phyloP scores from a whole-genome alignment of 2,888 invertebrate genomes.

The Cerastis rubricosa region DNA sequence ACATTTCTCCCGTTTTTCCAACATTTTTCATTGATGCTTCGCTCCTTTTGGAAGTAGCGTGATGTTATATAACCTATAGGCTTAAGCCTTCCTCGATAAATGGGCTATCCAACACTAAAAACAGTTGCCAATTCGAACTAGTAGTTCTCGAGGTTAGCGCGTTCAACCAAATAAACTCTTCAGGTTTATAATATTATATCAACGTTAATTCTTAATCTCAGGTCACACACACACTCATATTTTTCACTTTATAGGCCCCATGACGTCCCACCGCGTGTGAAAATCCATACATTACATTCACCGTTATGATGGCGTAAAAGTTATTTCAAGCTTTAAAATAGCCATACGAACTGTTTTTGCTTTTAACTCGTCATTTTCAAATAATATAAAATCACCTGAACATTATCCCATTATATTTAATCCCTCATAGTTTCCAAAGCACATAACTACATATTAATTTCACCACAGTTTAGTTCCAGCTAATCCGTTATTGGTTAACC shows the following conservation, averaged over 20 bases:
- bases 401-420: neutral
- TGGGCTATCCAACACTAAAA: too few relatives aligned
- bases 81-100: too few relatives aligned
- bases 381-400: neutral
- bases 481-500: constrained; percentile 8
- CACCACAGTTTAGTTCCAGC: constrained; percentile 5
- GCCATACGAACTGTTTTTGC: constrained; percentile 1
- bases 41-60: too few relatives aligned
- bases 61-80: too few relatives aligned
- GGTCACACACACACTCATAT: constrained; percentile 8
- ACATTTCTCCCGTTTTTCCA: too few relatives aligned
- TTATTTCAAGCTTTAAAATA: constrained; percentile 37
- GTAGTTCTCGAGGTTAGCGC: too few relatives aligned
- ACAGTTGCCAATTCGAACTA: too few relatives aligned
- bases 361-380: constrained; percentile 11
- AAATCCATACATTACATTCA: constrained; percentile 18
- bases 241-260: neutral
- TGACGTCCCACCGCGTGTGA: constrained; percentile 1
- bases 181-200: neutral
- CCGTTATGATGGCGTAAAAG: constrained; percentile 8
- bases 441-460: neutral
- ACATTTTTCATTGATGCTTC: too few relatives aligned
- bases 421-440: neutral
- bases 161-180: too few relatives aligned
- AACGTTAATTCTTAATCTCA: constrained; percentile 24